Evolutionary conservation across 2,888 invertebrate genomes (phyloP).

Genomic region (Opisthograptis luteolata): DNA sequence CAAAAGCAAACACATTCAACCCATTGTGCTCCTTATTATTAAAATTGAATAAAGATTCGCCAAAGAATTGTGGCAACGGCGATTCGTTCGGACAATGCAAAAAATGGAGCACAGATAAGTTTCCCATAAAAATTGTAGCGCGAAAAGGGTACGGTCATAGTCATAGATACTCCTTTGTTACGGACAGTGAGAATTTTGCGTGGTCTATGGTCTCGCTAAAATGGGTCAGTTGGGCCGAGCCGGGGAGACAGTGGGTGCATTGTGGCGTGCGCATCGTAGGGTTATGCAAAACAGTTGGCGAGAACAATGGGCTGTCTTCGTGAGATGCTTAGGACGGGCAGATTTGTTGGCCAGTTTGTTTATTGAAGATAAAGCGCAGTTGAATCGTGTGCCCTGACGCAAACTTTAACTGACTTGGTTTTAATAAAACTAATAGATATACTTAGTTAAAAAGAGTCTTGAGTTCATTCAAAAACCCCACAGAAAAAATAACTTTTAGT

Average conservation of each 20-base stretch:
- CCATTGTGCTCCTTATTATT: conserved; percentile 66
- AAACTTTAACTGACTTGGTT: background rate
- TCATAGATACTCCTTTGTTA: conserved; percentile 61
- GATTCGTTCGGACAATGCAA: conserved; percentile 81
- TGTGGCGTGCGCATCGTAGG: conserved; percentile 66
- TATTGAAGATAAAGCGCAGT: conserved; percentile 38
- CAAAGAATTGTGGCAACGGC: conserved; percentile 54
- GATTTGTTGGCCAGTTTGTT: conserved; percentile 36
- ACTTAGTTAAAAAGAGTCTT: too few relatives aligned
- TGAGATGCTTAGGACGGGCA: conserved; percentile 51
- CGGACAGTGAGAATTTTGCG: conserved; percentile 80
- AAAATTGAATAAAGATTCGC: conserved; percentile 74
- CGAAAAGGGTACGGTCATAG: conserved; percentile 72
- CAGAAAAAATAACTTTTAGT: too few relatives aligned
- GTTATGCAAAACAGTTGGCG: conserved; percentile 72
- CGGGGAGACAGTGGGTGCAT: conserved; percentile 57
- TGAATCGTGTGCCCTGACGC: conserved; percentile 15
- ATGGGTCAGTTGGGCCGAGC: conserved; percentile 75
- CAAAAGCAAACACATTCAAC: conserved; percentile 54
- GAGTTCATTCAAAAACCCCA: too few relatives aligned
- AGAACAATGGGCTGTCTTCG: conserved; percentile 55
- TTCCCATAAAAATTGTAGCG: conserved; percentile 80
- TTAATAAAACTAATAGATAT: too few relatives aligned
- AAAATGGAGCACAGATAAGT: conserved; percentile 79
- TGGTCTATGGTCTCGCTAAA: conserved; percentile 36